These are phyloP conservation scores for Sinonovacula constricta DNA, from an alignment of 1,140 invertebrate genomes.

Conservation along the genomic window DNA sequence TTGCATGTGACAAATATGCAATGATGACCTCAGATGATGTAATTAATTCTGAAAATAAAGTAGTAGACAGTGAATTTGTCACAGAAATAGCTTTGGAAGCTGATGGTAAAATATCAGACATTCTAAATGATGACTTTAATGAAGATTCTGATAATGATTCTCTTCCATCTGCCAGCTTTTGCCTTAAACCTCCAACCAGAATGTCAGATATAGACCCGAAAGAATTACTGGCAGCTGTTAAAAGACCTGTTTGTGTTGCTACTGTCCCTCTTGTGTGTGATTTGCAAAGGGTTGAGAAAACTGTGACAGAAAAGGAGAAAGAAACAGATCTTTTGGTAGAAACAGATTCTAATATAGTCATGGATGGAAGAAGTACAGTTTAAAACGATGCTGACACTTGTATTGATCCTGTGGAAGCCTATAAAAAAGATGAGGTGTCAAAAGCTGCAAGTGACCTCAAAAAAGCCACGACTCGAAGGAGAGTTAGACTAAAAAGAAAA, in stretches of 20 bases:
- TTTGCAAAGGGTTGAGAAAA: too few relatives aligned
- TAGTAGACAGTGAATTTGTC: neutral
- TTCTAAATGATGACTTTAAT: neutral
- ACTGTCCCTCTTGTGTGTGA: too few relatives aligned
- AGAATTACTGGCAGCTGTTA: neutral
- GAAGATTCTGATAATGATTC: neutral
- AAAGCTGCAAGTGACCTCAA: neutral
- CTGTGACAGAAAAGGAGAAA: too few relatives aligned
- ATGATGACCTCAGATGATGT: neutral
- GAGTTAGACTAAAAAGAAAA: constrained; percentile 36
- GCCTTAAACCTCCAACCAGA: neutral
- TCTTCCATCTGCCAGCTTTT: neutral
- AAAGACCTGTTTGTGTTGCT: too few relatives aligned
- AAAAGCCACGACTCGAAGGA: neutral
- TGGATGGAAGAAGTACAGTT: neutral
- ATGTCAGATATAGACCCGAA: neutral
- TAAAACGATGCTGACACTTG: neutral
- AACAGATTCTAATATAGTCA: neutral
- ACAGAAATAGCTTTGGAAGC: constrained; percentile 2
- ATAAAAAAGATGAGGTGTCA: neutral
- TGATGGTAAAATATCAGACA: neutral
- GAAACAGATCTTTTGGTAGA: neutral
- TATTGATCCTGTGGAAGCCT: neutral
- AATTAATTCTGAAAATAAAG: constrained; percentile 1
- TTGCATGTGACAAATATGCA: neutral